phyloP scores from a whole-genome alignment of 1,140 invertebrate genomes.

The Cherax quadricarinatus region DNA sequence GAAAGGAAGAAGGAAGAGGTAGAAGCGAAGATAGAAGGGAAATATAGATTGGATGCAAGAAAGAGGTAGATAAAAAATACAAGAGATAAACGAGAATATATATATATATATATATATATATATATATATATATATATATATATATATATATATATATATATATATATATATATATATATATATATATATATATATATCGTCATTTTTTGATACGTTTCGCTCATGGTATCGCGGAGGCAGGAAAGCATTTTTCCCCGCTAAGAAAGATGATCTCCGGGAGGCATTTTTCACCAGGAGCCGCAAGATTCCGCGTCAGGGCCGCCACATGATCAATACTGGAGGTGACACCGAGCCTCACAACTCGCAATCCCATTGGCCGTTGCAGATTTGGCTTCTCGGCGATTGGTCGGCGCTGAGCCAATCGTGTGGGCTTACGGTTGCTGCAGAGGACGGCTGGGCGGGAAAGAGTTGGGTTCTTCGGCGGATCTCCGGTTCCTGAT shows the following conservation, averaged over 20 bases:
- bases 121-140: too few species aligned
- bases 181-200: too few species aligned
- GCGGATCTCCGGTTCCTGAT: neutral
- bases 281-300: too few species aligned
- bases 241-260: too few species aligned
- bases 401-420: slow-evolving; percentile 11
- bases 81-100: neutral
- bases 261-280: too few species aligned
- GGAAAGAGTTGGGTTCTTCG: neutral
- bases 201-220: too few species aligned
- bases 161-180: too few species aligned
- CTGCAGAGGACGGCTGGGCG: neutral
- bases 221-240: too few species aligned
- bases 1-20: neutral
- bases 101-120: too few species aligned
- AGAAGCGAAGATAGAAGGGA: neutral
- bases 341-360: neutral
- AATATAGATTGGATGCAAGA: neutral
- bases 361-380: neutral
- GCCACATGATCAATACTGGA: neutral
- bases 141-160: too few species aligned
- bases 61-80: neutral
- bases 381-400: neutral
- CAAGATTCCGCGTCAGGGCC: neutral
- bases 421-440: neutral